Evolutionary conservation across 2,113 vertebrate species (phyloP), one percentile per base, ranked within the genome.

Genomic region (Paradisaea rubra): DNA sequence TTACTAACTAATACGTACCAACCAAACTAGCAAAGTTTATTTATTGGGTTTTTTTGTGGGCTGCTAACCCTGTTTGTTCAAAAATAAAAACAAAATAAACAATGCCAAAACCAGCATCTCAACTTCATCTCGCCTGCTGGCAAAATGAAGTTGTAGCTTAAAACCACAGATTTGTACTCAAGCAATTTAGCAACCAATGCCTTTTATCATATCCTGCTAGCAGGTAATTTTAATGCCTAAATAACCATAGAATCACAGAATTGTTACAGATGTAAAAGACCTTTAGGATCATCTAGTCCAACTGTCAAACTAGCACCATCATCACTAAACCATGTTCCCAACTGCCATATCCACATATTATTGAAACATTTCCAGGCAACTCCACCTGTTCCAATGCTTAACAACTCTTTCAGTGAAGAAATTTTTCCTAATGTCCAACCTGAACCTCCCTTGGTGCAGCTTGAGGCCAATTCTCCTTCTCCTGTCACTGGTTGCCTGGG

Each of bases 221-320:
- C 14, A 93, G 6, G 5, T 52, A 82, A 52, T 3, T 72, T 28
- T 50, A 44, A 76, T 28, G 17, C 27, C 41, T 44, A 39, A 72
- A 49, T 73, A 72, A 59, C 13, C 39, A 39, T 8, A 66, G n/a
- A 39, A 52, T 52, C 37, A 30, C 15, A 44, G 28, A 52, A 59
- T 11, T 3, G 20, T 37, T n/a, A 73, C 3, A 4, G 61, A 45
- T 39, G 13, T n/a, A 66, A 15, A 60, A 41, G 9, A n/a, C 9
- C 11, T 44, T 35, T 23, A 39, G 30, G 20, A 68, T n/a, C 20
- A 53, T 22, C n/a, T 18, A 45, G 11, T 25, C 24, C 16, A 60
- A 30, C 4, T 0, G 0, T 7, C 16, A 74, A 66, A 74, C n/a
- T 39, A 53, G 28, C 23, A 60, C 19, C 39, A 53, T 5, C 6